Conservation (phyloP, 2,113 vertebrate species). For the Polypterus senegalus region DNA sequence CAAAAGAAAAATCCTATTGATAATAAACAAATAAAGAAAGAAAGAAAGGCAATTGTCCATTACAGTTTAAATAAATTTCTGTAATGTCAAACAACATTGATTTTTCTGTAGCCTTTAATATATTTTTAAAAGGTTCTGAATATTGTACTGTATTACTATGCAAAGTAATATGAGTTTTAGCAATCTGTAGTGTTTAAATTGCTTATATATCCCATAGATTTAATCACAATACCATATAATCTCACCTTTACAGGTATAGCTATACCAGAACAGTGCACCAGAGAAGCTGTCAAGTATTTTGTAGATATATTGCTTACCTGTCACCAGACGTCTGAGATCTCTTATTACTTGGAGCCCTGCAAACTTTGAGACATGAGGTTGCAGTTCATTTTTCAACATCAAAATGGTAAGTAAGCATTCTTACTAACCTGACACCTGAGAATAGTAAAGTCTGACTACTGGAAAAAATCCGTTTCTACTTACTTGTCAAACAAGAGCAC, state of each 20-base stretch:
- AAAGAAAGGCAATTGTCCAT: too few relatives aligned
- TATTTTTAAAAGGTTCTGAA: too few relatives aligned
- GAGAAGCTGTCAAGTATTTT: conserved; percentile 2
- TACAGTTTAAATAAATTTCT: too few relatives aligned
- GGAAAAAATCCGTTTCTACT: conserved; percentile 3
- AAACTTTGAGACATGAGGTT: conserved; percentile 16
- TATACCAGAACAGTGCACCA: background rate
- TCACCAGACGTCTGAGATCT: conserved; percentile 3
- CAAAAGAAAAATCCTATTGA: too few relatives aligned
- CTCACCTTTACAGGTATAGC: conserved; percentile 12
- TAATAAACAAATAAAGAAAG: too few relatives aligned
- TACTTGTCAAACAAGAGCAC: background rate
- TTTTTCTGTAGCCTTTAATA: too few relatives aligned
- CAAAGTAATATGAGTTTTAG: too few relatives aligned
- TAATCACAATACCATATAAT: background rate
- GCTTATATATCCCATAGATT: too few relatives aligned
- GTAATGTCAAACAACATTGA: too few relatives aligned
- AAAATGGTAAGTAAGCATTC: conserved; percentile 32
- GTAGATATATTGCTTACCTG: conserved; percentile 7
- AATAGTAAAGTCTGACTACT: background rate
- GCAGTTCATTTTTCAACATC: conserved; percentile 15
- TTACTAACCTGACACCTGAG: conserved; percentile 33
- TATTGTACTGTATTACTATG: too few relatives aligned
- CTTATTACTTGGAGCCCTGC: conserved; percentile 16
- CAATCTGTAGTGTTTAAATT: too few relatives aligned